Evolutionary conservation across 1,140 invertebrate genomes (phyloP).

Genomic region (Mylabris phalerata): DNA sequence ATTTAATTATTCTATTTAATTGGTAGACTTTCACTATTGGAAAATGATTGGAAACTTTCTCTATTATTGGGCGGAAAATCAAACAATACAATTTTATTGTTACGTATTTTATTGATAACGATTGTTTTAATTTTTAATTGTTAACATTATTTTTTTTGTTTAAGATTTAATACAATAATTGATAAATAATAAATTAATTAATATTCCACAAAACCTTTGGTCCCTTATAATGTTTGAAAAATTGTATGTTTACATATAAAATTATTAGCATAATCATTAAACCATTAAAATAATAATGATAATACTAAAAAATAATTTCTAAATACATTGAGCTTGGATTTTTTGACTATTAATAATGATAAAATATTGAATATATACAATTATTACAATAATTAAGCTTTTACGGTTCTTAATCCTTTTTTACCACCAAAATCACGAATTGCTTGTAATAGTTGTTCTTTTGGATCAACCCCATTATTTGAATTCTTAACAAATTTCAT

Average conservation of each 20-base stretch:
- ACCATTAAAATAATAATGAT: neutral
- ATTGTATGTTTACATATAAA: neutral
- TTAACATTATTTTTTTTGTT: neutral
- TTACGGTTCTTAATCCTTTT: constrained; percentile 50
- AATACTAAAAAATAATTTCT: neutral
- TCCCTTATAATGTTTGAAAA: constrained; percentile 25
- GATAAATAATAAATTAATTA: constrained; percentile 36
- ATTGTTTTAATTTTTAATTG: too few relatives aligned
- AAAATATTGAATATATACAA: constrained; percentile 18
- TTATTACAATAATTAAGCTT: constrained; percentile 21
- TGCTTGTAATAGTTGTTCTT: constrained; percentile 61
- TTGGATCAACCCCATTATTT: constrained; percentile 44
- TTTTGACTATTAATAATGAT: constrained; percentile 21
- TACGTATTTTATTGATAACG: constrained; percentile 11
- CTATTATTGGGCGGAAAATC: neutral
- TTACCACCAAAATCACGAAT: constrained; percentile 63
- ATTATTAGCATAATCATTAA: neutral
- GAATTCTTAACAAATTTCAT: constrained; percentile 19
- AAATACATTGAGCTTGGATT: constrained; percentile 25
- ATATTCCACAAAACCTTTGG: constrained; percentile 40
- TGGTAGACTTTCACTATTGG: too few relatives aligned
- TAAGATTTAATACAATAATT: constrained; percentile 13
- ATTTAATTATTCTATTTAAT: too few relatives aligned
- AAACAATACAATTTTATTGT: constrained; percentile 5
- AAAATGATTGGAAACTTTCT: too few relatives aligned